Conservation (phyloP, 2,888 invertebrate species). For the Cephus pulcher region DNA sequence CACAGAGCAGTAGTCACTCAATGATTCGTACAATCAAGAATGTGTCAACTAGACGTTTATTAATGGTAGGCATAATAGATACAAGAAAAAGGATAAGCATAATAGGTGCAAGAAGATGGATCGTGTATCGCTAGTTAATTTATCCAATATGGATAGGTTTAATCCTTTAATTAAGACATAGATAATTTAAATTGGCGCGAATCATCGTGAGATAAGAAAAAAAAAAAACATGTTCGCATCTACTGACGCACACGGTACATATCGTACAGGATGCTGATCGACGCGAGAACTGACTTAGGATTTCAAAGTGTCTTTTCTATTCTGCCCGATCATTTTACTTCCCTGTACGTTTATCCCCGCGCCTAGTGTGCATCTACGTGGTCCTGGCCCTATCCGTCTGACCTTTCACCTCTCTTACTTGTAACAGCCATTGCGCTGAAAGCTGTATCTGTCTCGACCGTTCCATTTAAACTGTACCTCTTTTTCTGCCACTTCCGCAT, state of each 20-base stretch:
- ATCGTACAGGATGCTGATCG: background rate
- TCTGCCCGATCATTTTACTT: background rate
- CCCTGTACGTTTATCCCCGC: background rate
- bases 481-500: background rate
- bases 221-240: background rate
- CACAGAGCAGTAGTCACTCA: conserved; percentile 15
- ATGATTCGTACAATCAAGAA: conserved; percentile 25
- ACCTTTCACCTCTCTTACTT: background rate
- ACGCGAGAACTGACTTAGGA: background rate
- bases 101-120: background rate
- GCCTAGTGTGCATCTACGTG: background rate
- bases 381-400: background rate
- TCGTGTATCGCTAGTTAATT: background rate
- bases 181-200: conserved; percentile 17
- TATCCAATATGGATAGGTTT: background rate
- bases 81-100: background rate
- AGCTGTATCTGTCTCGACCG: background rate
- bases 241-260: background rate
- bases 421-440: background rate
- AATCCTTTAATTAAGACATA: conserved; percentile 28
- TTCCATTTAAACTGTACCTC: background rate
- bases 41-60: conserved; percentile 24
- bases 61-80: background rate
- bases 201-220: background rate
- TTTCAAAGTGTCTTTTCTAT: background rate